Evolutionary conservation across 2,113 vertebrate species (phyloP), one percentile per base, ranked within the genome.

Genomic region (Corapipo altera): DNA sequence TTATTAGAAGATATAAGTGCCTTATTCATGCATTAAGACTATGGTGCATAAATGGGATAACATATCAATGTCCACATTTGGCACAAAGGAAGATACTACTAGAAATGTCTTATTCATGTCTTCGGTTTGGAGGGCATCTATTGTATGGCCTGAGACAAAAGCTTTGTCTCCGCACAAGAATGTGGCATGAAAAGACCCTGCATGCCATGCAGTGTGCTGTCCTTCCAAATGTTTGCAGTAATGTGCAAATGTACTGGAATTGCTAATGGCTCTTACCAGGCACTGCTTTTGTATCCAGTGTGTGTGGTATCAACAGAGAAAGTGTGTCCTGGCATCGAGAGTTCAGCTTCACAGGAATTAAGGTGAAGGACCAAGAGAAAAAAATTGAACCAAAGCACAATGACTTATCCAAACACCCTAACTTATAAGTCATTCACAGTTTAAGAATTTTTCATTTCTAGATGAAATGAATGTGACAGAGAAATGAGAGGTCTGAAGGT

Each of bases 311-410:
- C 43, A 26, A 12, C 2, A 8, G 35, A 55, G 51, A 78, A 62
- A 70, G 26, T 0, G 0, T n/a, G 39, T 11, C 43, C 8, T 75
- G 49, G 64, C 46, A 52, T 13, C 0, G 0, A 66, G 67, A 17
- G 41, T 57, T 92, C 28, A 35, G 0, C 26, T n/a, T 93, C 32
- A 41, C 27, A 8, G 39, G 30, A 57, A 72, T 18, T 19, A 71
- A 85, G 26, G 30, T 76, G 17, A 70, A 83, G 32, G n/a, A 69
- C 28, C 27, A 75, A 64, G 66, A 54, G 16, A 41, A 59, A 57
- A 70, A 73, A 79, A 37, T 0, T 6, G 65, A 75, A 41, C 11
- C 15, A 13, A 80, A 75, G 16, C 28, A 48, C 28, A 66, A 7
- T 3, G 65, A 55, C 33, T 86, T 88, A 72, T 5, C 16, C 16